Evolutionary conservation across 2,797 vertebrate genomes (phyloP).

Genomic region (Bradypodion ventrale): DNA sequence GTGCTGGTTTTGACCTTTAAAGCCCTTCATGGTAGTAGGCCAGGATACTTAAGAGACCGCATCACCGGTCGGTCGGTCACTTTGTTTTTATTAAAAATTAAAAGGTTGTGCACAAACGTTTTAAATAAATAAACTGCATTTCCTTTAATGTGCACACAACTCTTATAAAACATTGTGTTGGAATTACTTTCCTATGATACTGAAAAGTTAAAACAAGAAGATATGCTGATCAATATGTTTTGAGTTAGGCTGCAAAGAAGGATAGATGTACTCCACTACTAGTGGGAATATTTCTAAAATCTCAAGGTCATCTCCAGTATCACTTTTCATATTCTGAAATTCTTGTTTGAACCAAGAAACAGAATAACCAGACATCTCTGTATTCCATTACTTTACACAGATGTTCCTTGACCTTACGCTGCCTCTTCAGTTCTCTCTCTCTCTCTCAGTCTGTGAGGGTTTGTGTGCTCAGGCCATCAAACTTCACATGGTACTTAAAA

Average conservation of each 20-base stretch:
- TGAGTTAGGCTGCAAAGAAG: not conserved
- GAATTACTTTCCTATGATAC: not conserved
- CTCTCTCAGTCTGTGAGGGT: no score
- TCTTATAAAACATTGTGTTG: not conserved
- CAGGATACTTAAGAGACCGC: no score
- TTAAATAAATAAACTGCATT: not conserved
- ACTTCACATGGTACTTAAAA: conserved; percentile 19
- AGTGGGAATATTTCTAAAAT: not conserved
- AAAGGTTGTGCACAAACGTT: not conserved
- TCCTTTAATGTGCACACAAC: not conserved
- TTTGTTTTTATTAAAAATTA: not conserved
- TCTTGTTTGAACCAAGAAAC: not conserved
- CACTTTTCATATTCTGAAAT: not conserved
- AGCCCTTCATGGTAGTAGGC: no score
- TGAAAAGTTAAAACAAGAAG: not conserved
- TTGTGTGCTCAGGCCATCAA: conserved; percentile 3
- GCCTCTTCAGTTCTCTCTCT: not conserved
- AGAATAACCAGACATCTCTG: not conserved
- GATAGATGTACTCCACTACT: not conserved
- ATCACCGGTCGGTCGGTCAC: no score
- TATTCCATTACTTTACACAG: conserved; percentile 10
- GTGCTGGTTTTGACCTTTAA: no score
- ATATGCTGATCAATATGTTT: not conserved
- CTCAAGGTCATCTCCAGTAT: conserved; percentile 2
- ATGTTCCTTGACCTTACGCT: not conserved